Evolutionary conservation across 2,797 vertebrate species (phyloP).

Genomic region (Enteromius fasciolatus): DNA sequence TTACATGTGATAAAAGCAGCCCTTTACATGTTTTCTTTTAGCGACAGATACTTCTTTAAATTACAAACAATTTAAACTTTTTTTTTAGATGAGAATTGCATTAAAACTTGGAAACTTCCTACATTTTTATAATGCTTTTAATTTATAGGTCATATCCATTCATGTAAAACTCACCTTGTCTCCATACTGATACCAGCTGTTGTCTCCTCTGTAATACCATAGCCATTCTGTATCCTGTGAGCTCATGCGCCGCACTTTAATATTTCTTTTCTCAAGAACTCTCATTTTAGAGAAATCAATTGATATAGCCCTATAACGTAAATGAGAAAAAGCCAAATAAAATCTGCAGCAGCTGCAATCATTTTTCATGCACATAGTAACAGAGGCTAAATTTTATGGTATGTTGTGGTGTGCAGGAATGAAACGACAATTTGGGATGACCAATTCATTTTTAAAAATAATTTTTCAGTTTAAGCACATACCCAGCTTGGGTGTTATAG

Average conservation of each 20-base stretch:
- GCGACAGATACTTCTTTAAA: too few relatives aligned
- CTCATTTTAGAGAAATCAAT: constrained; percentile 72
- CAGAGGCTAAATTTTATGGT: not conserved
- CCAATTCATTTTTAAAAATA: not conserved
- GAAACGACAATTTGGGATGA: not conserved
- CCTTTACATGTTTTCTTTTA: too few relatives aligned
- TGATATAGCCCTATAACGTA: constrained; percentile 61
- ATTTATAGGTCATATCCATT: not conserved
- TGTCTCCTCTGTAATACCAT: constrained; percentile 69
- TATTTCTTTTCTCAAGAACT: constrained; percentile 59
- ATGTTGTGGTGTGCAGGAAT: not conserved
- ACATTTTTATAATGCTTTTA: not conserved
- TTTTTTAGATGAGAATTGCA: not conserved
- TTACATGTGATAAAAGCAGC: too few relatives aligned
- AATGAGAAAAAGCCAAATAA: not conserved
- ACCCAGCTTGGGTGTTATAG: constrained; percentile 74
- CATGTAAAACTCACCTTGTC: constrained; percentile 62
- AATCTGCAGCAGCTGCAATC: not conserved
- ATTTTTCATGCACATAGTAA: not conserved
- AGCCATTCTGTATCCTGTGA: constrained; percentile 66
- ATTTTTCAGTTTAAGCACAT: not conserved
- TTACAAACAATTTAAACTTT: not conserved
- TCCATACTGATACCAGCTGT: constrained; percentile 67
- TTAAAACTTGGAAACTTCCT: not conserved
- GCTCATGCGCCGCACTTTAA: constrained; percentile 72